Conservation (phyloP, 2,113 vertebrate genomes). For the Datnioides undecimradiatus region DNA sequence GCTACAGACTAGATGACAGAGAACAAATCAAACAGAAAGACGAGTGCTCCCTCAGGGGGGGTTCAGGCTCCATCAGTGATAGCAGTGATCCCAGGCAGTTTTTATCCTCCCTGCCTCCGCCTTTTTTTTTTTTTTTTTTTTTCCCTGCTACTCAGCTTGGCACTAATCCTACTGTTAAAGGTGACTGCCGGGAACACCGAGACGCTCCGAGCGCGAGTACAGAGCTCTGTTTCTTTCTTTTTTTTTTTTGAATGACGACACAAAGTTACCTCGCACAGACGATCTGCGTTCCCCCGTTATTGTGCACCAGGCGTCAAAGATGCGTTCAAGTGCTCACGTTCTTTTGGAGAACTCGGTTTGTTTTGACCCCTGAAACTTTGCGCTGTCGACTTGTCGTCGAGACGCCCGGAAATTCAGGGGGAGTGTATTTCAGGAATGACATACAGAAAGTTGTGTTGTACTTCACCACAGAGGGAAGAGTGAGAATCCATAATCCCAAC, state of each 20-base stretch:
- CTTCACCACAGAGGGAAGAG: slow-evolving; percentile 35
- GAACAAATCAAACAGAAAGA: slow-evolving; percentile 76
- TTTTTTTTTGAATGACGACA: slow-evolving; percentile 23
- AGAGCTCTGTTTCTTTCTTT: slow-evolving; percentile 18
- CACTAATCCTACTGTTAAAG: slow-evolving; percentile 69
- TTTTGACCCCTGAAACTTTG: slow-evolving; percentile 58
- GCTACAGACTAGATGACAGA: slow-evolving; percentile 68
- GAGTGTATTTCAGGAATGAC: slow-evolving; percentile 14
- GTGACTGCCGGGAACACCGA: slow-evolving; percentile 44
- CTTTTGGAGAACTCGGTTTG: slow-evolving; percentile 27
- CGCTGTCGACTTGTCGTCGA: slow-evolving; percentile 14
- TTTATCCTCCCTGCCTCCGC: slow-evolving; percentile 46
- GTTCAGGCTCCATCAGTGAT: slow-evolving; percentile 65
- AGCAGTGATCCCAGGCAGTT: slow-evolving; percentile 54
- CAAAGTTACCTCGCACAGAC: slow-evolving; percentile 56
- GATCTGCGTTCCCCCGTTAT: no score
- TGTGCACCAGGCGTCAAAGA: slow-evolving; percentile 12
- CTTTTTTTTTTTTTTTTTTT: slow-evolving; percentile 1
- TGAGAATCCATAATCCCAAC: slow-evolving; percentile 40
- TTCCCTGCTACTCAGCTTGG: slow-evolving; percentile 48
- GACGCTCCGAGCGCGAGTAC: slow-evolving; percentile 32
- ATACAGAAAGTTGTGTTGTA: slow-evolving; percentile 49
- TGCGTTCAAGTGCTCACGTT: slow-evolving; percentile 25
- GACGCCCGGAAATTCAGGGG: background rate
- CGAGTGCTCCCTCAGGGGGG: slow-evolving; percentile 64